Evolutionary conservation across 1,140 invertebrate genomes (phyloP).

Genomic region (Copidosoma floridanum): DNA sequence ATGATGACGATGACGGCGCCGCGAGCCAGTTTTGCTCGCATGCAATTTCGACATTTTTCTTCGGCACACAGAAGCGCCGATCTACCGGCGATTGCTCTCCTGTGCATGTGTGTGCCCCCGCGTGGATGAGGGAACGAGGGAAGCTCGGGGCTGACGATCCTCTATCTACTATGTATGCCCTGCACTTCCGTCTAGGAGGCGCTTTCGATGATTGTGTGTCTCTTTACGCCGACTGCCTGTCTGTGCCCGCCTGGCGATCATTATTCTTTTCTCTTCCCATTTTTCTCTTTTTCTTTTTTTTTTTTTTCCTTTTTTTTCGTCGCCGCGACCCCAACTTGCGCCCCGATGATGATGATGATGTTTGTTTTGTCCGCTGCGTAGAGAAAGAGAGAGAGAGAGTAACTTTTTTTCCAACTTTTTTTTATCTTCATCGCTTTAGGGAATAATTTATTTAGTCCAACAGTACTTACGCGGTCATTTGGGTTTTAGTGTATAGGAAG

Average conservation of each 20-base stretch:
- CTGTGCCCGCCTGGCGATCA: slow-evolving; percentile 21
- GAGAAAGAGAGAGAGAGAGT: too few species aligned
- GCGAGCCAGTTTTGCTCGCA: slow-evolving; percentile 22
- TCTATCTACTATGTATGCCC: too few species aligned
- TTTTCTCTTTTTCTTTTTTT: too few species aligned
- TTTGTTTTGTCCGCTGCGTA: slow-evolving; percentile 7
- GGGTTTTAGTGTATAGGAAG: too few species aligned
- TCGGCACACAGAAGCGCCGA: neutral
- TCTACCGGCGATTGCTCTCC: neutral
- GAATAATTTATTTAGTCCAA: too few species aligned
- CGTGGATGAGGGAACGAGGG: neutral
- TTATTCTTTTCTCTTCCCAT: slow-evolving; percentile 16
- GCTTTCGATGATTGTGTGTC: slow-evolving; percentile 14
- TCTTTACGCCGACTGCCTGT: too few species aligned
- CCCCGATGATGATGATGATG: slow-evolving; percentile 17
- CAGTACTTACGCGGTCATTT: too few species aligned
- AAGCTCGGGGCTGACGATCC: slow-evolving; percentile 7
- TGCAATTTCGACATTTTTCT: slow-evolving; percentile 29
- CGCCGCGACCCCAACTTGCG: neutral
- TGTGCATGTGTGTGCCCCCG: neutral
- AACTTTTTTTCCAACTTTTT: slow-evolving; percentile 9
- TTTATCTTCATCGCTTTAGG: neutral
- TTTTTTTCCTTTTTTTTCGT: slow-evolving; percentile 14
- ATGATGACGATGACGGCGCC: neutral
- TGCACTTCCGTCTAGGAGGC: slow-evolving; percentile 12